phyloP scores from a whole-genome alignment of 2,113 vertebrate genomes.

The Cavia aperea region DNA sequence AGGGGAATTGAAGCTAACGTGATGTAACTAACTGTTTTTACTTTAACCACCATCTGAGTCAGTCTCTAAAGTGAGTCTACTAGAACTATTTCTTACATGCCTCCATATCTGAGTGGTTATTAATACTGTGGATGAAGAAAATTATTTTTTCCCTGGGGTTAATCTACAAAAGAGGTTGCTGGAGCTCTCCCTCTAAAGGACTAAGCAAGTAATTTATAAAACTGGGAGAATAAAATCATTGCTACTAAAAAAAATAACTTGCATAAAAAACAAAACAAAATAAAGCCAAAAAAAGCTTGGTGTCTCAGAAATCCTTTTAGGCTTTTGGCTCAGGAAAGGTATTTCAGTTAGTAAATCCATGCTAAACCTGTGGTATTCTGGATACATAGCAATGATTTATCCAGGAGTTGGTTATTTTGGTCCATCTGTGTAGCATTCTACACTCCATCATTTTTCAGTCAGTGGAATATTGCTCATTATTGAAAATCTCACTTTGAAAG shows the following conservation, averaged over 20 bases:
- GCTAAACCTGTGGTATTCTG: background rate
- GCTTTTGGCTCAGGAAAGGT: background rate
- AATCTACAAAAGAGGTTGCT: background rate
- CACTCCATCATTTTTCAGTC: background rate
- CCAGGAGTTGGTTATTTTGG: background rate
- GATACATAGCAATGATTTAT: background rate
- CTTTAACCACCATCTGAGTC: background rate
- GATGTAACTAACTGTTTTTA: background rate
- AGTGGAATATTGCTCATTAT: background rate
- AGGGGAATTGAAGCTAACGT: background rate
- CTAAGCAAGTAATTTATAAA: background rate
- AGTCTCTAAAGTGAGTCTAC: background rate
- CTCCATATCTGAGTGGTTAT: background rate
- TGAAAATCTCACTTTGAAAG: constrained; percentile 10
- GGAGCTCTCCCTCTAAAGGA: background rate
- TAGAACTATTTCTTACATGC: background rate
- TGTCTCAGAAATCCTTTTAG: background rate
- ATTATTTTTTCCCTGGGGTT: background rate
- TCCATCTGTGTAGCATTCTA: background rate
- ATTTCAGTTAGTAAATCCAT: background rate
- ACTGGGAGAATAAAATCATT: background rate
- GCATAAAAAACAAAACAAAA: background rate
- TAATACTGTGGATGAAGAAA: background rate
- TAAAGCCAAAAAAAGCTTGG: background rate
- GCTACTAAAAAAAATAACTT: background rate